Conservation (phyloP, 2,888 invertebrate species). For the Carterocephalus palaemon region DNA sequence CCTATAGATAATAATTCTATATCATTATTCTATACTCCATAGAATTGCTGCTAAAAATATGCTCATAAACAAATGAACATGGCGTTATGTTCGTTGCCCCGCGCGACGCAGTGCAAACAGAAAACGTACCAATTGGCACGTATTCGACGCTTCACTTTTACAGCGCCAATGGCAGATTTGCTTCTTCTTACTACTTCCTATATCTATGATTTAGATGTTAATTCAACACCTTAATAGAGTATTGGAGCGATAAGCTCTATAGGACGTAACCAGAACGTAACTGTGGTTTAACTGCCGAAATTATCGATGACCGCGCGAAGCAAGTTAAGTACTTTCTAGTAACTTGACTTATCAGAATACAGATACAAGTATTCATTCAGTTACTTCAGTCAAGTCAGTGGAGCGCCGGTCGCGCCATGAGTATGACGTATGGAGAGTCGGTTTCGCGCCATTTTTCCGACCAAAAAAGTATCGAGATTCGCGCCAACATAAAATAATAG, state of each 20-base stretch:
- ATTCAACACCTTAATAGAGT: conserved; percentile 9
- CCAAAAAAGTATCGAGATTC: conserved; percentile 46
- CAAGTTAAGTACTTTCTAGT: conserved; percentile 2
- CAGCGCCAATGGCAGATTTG: too few relatives aligned
- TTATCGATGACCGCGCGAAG: conserved; percentile 7
- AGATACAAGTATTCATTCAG: too few relatives aligned
- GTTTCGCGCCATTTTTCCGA: conserved; percentile 44
- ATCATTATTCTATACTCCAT: too few relatives aligned
- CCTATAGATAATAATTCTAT: too few relatives aligned
- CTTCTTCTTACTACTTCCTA: too few relatives aligned
- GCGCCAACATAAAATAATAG: conserved; percentile 10
- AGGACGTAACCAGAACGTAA: conserved; percentile 10
- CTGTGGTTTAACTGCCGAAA: conserved; percentile 16
- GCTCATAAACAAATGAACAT: too few relatives aligned
- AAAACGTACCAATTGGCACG: too few relatives aligned
- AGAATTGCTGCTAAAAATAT: too few relatives aligned
- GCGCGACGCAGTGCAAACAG: too few relatives aligned
- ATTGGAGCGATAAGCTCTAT: conserved; percentile 12
- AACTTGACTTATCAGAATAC: too few relatives aligned
- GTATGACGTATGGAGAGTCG: conserved; percentile 42
- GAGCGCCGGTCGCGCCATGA: conserved; percentile 48
- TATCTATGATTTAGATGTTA: background rate
- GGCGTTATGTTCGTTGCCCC: too few relatives aligned
- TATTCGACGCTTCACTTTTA: too few relatives aligned
- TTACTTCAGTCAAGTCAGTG: conserved; percentile 47